Conservation (phyloP, 1,140 invertebrate species). For the Elysia chlorotica region DNA sequence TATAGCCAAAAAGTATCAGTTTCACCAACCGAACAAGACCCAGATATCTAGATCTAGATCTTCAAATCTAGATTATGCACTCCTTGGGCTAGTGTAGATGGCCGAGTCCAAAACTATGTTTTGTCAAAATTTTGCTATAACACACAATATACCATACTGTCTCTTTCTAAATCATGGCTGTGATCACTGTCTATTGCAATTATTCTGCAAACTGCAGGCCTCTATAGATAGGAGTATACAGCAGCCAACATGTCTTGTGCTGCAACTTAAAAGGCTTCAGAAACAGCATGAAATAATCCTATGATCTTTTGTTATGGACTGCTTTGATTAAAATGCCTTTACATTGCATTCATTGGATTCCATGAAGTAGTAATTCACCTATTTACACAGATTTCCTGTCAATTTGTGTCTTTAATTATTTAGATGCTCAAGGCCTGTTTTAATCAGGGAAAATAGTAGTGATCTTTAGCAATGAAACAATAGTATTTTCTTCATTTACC, state of each 20-base stretch:
- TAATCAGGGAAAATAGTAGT: not conserved
- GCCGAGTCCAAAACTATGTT: too few species aligned
- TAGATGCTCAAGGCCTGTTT: not conserved
- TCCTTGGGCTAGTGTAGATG: too few species aligned
- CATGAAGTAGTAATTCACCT: too few species aligned
- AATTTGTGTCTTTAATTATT: not conserved
- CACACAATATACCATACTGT: not conserved
- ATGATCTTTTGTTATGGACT: not conserved
- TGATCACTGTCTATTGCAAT: not conserved
- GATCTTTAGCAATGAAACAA: not conserved
- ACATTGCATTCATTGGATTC: too few species aligned
- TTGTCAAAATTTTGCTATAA: too few species aligned
- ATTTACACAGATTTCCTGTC: too few species aligned
- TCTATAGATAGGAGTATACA: not conserved
- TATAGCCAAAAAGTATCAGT: too few species aligned
- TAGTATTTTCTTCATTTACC: not conserved
- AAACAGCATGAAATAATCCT: not conserved
- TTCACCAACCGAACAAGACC: not conserved
- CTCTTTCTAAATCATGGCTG: not conserved
- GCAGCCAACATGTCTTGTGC: too few species aligned
- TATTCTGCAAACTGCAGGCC: not conserved
- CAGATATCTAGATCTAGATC: not conserved
- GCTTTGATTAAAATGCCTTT: too few species aligned
- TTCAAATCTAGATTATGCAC: not conserved
- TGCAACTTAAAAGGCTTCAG: not conserved